Conservation (phyloP, 64 coral and sea anemone species). For the Montipora cactus region DNA sequence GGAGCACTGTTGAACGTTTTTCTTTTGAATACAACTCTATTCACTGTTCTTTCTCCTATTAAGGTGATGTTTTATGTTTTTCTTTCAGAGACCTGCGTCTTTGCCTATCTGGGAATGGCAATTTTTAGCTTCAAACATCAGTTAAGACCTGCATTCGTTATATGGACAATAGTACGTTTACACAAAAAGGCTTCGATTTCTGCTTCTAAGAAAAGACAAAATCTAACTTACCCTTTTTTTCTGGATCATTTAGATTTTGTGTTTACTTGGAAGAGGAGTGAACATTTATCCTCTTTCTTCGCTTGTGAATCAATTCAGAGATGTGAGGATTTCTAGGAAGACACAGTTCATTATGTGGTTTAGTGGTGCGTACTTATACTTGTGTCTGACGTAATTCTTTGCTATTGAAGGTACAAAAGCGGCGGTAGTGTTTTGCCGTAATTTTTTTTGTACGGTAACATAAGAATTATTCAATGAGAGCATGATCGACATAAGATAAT, state of each 20-base stretch:
- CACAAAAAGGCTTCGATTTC: background rate
- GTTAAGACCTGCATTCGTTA: conserved; percentile 95
- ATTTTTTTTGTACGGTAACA: too few relatives aligned
- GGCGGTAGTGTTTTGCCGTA: too few relatives aligned
- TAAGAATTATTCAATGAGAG: too few relatives aligned
- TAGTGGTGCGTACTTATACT: conserved; percentile 77
- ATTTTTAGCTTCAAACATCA: conserved; percentile 98
- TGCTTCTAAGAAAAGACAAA: background rate
- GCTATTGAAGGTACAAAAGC: background rate
- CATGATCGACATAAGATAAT: too few relatives aligned
- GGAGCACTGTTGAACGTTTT: too few relatives aligned
- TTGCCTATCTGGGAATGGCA: conserved; percentile 99
- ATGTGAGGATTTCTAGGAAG: conserved; percentile 85
- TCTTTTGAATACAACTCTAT: too few relatives aligned
- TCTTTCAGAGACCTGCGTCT: conserved; percentile 95
- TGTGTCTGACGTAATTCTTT: background rate
- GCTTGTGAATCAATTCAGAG: conserved; percentile 95
- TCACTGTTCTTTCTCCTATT: background rate
- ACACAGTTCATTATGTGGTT: conserved; percentile 99
- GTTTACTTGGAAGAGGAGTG: conserved; percentile 86
- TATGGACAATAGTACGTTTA: conserved; percentile 94
- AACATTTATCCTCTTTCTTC: conserved; percentile 95
- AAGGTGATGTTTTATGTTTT: background rate
- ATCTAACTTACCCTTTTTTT: background rate
- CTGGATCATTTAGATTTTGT: conserved; percentile 74